Percentiles rank a stretch among this genome's conserved stretches.
phyloP scores from a whole-genome alignment of 2,797 vertebrate genomes.

The Gymnoscopelus braueri region DNA sequence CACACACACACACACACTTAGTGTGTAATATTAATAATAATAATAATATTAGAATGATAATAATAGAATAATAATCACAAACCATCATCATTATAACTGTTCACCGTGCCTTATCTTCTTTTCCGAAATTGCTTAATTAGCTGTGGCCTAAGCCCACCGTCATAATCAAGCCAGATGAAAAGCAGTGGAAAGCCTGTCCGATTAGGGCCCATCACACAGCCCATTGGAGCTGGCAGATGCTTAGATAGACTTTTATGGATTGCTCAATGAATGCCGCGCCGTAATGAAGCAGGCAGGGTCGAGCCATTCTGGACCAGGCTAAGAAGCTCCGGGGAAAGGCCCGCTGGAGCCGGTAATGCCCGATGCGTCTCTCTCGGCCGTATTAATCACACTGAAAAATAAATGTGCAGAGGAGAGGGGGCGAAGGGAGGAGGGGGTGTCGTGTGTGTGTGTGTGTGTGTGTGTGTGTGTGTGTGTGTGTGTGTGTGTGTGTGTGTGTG shows the following conservation, averaged over 20 bases:
- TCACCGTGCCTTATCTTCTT: not conserved
- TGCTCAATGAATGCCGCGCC: conserved; percentile 88
- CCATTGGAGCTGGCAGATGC: conserved; percentile 97
- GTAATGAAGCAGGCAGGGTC: conserved; percentile 92
- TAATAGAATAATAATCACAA: conserved; percentile 22
- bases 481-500: too few species aligned
- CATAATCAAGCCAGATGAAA: conserved; percentile 69
- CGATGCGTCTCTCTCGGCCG: conserved; percentile 82
- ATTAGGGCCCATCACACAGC: conserved; percentile 91
- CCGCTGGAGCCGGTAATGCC: conserved; percentile 92
- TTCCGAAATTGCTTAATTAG: conserved; percentile 61
- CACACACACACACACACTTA: too few species aligned
- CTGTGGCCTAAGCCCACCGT: conserved; percentile 48
- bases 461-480: too few species aligned
- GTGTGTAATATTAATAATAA: too few species aligned
- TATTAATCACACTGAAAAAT: conserved; percentile 96
- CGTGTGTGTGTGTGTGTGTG: too few species aligned
- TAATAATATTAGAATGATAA: conserved; percentile 16
- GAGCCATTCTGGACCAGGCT: conserved; percentile 91
- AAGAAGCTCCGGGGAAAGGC: conserved; percentile 88
- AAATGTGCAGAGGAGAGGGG: conserved; percentile 86
- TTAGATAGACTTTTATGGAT: conserved; percentile 99
- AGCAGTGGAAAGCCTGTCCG: conserved; percentile 81
- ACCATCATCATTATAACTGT: conserved; percentile 6
- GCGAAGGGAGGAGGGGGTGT: conserved; percentile 14